Evolutionary conservation across 2,113 vertebrate genomes (phyloP), one percentile per base, ranked within the genome.

Genomic region (Syngnathus typhle): DNA sequence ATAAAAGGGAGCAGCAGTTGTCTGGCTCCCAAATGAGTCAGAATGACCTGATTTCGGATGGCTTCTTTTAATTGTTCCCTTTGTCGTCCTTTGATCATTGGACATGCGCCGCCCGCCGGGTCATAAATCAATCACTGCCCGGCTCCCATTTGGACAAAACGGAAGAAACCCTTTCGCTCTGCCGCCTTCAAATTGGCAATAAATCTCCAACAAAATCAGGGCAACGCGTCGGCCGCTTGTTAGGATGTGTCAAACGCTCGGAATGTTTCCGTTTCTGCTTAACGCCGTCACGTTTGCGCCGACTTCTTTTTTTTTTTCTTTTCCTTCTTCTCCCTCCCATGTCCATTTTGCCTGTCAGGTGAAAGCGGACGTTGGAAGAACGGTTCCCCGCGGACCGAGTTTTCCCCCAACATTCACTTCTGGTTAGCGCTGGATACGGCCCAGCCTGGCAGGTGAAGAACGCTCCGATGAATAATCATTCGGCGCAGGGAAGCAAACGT

Each of bases 401-500:
- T n/a, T 7, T 3, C 2, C 21, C 21, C 52, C 21, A 10, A 55
- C 52, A 23, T 55, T 55, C 52, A 55, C 59, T 61, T 61, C 59
- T 41, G 38, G 56, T 38, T 59, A 59, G 52, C 52, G 21, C 21
- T 23, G 52, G 21, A 55, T 55, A 55, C 27, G 9, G 21, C 21
- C n/a, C 2, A 21, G 21, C 32, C 56, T 36, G 56, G 32, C 56
- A n/a, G 59, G 59, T 41, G n/a, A 11, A 41, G 19, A 41, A 61
- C 38, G 38, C 21, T 38, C 58, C 18, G 13, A 37, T 8, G 56
- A 36, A 59, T 59, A 37, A 36, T 38, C 60, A 79, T 73, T 75
- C 43, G 2, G 75, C 67, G 81, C 82, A 46, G 65, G 74, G 69
- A 85, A 83, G 66, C 77, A 81, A 86, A 86, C 81, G 85, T 86